Evolutionary conservation across 2,113 vertebrate species (phyloP), one percentile per base, ranked within the genome.

Genomic region (Andinoacara biseriatus): DNA sequence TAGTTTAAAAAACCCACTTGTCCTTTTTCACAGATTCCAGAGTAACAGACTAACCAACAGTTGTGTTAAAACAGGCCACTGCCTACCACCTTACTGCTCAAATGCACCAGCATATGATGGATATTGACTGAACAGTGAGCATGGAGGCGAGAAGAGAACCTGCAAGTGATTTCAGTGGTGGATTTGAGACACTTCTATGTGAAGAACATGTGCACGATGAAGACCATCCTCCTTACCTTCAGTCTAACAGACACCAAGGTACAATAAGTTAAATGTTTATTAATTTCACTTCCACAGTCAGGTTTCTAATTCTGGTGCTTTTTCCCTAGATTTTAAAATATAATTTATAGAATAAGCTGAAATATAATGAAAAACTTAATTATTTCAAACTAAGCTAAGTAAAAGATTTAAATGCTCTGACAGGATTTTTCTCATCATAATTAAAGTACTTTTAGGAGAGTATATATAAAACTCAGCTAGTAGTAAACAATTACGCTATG

Each of bases 1-100:
- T 29, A 4, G 29, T 33, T 33, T 1, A 5, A 33, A 33, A 33
- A 33, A 33, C 5, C 80, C 77, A 86, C 65, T 86, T 86, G 81
- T 59, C 58, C 15, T 72, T 83, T 86, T 35, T 22, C 1, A 10
- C 0, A 3, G 5, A n/a, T 3, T 2, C 10, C 2, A 26, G 2
- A 35, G 29, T 5, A 63, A 76, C 2, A 29, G 60, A 62, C 3
- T 2, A 58, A 1, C 77, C 29, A 59, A 61, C 59, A 82, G 3
- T 29, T 57, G 10, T 24, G 8, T 35, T 5, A 2, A 15, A 54
- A 43, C 17, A 56, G 24, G 33, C 10, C n/a, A 0, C 20, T 20
- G n/a, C 3, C 4, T 22, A 1, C 8, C 3, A 74, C 3, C 2
- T 43, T 17, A 3, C 9, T 14, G 52, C 9, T 11, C 1, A 17